Percentiles rank a stretch among this genome's conserved stretches.
phyloP scores from a whole-genome alignment of 2,888 invertebrate species.

The Melanostoma mellinum region DNA sequence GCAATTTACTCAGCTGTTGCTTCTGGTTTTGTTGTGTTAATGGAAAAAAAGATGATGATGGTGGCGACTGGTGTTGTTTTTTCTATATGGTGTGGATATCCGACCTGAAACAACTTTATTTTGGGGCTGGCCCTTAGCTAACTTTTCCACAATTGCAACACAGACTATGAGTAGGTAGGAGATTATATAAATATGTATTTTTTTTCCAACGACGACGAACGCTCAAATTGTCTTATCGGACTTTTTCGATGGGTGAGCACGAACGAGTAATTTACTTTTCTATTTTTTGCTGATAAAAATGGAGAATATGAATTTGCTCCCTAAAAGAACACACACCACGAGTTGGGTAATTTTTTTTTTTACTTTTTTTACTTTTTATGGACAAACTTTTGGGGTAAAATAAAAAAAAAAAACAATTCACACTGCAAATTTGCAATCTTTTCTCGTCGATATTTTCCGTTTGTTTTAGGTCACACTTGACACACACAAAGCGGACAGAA shows the following conservation, averaged over 20 bases:
- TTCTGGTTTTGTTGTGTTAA: constrained; percentile 31
- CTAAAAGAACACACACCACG: no score
- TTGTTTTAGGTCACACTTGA: constrained; percentile 11
- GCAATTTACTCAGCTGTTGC: constrained; percentile 57
- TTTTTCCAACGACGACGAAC: constrained; percentile 28
- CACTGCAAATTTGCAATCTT: not conserved
- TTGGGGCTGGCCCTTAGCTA: no score
- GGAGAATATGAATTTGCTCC: no score
- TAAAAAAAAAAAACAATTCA: constrained; percentile 32
- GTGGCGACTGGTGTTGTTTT: constrained; percentile 9
- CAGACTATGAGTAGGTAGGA: not conserved
- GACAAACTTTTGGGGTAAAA: constrained; percentile 37
- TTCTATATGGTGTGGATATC: not conserved
- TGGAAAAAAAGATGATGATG: constrained; percentile 4
- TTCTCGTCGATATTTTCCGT: constrained; percentile 15
- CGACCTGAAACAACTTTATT: not conserved
- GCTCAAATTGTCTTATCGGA: constrained; percentile 6
- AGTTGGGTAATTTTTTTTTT: not conserved
- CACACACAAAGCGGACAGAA: constrained; percentile 2
- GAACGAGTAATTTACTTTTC: no score
- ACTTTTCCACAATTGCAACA: constrained; percentile 32
- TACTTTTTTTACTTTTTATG: not conserved
- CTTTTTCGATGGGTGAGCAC: no score
- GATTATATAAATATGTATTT: no score
- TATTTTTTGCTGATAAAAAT: no score